phyloP scores from a whole-genome alignment of 2,113 vertebrate genomes.

The Corvus hawaiiensis region DNA sequence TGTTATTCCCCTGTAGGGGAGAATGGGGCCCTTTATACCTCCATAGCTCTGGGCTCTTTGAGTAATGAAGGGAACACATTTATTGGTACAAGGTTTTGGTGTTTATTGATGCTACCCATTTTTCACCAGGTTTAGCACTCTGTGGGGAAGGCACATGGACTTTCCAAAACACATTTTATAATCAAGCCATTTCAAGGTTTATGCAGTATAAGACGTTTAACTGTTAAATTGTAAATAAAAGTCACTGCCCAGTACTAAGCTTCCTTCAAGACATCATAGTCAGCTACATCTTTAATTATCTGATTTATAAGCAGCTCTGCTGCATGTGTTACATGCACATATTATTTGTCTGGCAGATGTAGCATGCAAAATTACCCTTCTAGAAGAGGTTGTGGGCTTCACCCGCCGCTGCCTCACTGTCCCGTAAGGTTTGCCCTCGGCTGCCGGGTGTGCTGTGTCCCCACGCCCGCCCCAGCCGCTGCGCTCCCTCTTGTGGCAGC shows the following conservation, averaged over 20 bases:
- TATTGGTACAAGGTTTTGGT: constrained; percentile 72
- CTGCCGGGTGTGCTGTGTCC: neutral
- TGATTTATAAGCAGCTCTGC: constrained; percentile 63
- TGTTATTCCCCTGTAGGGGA: constrained; percentile 53
- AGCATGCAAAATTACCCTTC: neutral
- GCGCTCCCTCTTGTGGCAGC: neutral
- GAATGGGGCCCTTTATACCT: constrained; percentile 60
- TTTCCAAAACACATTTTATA: constrained; percentile 75
- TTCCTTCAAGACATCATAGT: constrained; percentile 40
- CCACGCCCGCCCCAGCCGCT: neutral
- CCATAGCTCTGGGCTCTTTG: constrained; percentile 41
- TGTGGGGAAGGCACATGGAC: constrained; percentile 72
- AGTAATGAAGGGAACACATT: constrained; percentile 74
- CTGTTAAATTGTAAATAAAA: constrained; percentile 75
- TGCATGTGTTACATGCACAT: neutral
- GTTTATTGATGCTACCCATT: constrained; percentile 79
- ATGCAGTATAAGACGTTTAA: constrained; percentile 62
- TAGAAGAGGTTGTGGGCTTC: neutral
- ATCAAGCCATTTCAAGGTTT: constrained; percentile 75
- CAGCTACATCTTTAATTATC: constrained; percentile 71
- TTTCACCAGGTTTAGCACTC: constrained; percentile 78
- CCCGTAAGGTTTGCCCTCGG: neutral
- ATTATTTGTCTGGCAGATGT: neutral
- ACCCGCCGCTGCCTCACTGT: neutral
- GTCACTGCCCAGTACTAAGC: constrained; percentile 46